Percentiles rank a stretch among this genome's conserved stretches.
Evolutionary conservation across 2,888 invertebrate genomes (phyloP).

Genomic region (Xestia ashworthii): DNA sequence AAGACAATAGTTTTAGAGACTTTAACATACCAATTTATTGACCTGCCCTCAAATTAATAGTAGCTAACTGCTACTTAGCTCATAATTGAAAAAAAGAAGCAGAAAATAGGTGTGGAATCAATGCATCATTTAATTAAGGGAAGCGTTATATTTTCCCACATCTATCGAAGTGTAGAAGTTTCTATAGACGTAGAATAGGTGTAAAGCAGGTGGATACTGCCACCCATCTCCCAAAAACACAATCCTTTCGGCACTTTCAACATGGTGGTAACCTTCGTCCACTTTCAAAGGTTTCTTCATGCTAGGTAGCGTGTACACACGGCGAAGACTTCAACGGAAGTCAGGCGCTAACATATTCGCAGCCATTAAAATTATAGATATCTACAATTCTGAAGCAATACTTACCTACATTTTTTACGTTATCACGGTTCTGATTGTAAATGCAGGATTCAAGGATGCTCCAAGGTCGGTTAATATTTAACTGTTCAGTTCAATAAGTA

Average conservation of each 20-base stretch:
- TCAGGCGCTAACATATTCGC: slow-evolving; percentile 48
- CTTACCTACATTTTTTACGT: background rate
- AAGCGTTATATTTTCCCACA: background rate
- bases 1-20: background rate
- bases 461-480: background rate
- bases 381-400: slow-evolving; percentile 17
- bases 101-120: background rate
- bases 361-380: slow-evolving; percentile 41
- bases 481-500: background rate
- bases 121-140: background rate
- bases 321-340: slow-evolving; percentile 50
- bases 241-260: slow-evolving; percentile 37
- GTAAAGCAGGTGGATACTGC: background rate
- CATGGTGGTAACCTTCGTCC: slow-evolving; percentile 51
- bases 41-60: background rate
- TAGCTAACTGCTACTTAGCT: background rate
- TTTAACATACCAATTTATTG: background rate
- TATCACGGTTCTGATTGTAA: background rate
- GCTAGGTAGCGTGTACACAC: slow-evolving; percentile 43
- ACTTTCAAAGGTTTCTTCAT: slow-evolving; percentile 62
- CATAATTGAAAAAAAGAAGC: background rate
- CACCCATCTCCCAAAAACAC: slow-evolving; percentile 1
- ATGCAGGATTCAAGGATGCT: background rate
- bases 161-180: background rate
- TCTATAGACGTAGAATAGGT: background rate